Conservation (phyloP, 2,888 invertebrate species). For the Heliconius aoede region DNA sequence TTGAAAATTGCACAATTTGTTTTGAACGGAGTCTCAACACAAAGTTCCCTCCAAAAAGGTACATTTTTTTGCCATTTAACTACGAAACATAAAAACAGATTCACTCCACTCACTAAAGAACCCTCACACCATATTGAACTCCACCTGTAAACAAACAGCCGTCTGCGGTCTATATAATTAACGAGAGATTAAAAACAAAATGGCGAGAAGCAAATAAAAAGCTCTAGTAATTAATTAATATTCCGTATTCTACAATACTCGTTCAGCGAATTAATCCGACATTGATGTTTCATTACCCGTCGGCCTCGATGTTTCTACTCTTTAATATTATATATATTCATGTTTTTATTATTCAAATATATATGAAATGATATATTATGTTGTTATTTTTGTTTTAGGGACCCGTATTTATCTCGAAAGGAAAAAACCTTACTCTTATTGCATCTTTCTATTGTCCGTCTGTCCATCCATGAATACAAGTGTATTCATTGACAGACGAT, state of each 20-base stretch:
- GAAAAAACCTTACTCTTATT: too few species aligned
- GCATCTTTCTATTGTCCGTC: too few species aligned
- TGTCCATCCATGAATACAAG: too few species aligned
- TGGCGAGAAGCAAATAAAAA: slow-evolving; percentile 16
- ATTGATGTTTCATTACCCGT: slow-evolving; percentile 9
- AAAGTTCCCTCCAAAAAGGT: not conserved
- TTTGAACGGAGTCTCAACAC: too few species aligned
- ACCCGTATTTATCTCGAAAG: too few species aligned
- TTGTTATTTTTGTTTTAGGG: too few species aligned
- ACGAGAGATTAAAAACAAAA: slow-evolving; percentile 4
- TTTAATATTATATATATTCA: too few species aligned
- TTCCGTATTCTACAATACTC: not conserved
- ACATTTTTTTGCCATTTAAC: not conserved
- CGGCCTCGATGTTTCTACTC: not conserved
- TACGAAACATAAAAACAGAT: not conserved
- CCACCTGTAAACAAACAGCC: slow-evolving; percentile 1
- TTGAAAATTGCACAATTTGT: too few species aligned
- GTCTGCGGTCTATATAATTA: slow-evolving; percentile 10
- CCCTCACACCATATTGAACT: not conserved
- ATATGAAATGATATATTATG: too few species aligned
- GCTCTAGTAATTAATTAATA: slow-evolving; percentile 15
- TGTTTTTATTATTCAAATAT: too few species aligned
- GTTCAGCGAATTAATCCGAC: not conserved
- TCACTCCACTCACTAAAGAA: not conserved
- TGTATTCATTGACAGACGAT: too few species aligned